Conservation (phyloP, 2,113 vertebrate species). For the Ictidomys tridecemlineatus region DNA sequence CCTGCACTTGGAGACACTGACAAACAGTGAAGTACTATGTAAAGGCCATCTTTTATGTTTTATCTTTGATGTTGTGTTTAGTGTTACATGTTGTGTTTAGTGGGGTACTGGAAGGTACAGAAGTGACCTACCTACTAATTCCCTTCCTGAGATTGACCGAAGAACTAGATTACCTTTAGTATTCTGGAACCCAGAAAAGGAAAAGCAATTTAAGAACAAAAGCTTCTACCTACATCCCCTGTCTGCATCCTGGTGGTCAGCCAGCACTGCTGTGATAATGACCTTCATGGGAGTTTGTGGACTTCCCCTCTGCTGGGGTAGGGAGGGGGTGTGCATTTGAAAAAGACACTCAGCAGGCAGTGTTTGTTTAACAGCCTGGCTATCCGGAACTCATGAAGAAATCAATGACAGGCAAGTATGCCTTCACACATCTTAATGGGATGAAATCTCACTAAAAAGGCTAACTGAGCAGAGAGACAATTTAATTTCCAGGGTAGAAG, state of each 20-base stretch:
- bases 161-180: not conserved
- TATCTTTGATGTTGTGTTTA: not conserved
- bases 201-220: not conserved
- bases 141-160: not conserved
- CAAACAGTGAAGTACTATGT: not conserved
- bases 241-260: not conserved
- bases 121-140: not conserved
- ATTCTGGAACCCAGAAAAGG: not conserved
- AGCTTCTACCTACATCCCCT: not conserved
- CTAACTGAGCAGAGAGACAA: conserved; percentile 59
- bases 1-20: not conserved
- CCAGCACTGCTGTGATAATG: not conserved
- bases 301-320: not conserved
- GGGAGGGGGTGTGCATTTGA: not conserved
- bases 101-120: not conserved
- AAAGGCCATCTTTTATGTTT: not conserved
- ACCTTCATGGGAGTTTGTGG: not conserved
- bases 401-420: conserved; percentile 20
- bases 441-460: conserved; percentile 63
- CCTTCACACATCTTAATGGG: conserved; percentile 61
- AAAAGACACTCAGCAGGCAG: not conserved
- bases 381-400: conserved; percentile 31
- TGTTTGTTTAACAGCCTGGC: conserved; percentile 57
- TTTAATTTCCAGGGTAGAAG: conserved; percentile 57
- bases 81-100: not conserved